These are phyloP conservation scores for Bombus balteatus DNA, from an alignment of 1,140 invertebrate species.

Conservation along the genomic window DNA sequence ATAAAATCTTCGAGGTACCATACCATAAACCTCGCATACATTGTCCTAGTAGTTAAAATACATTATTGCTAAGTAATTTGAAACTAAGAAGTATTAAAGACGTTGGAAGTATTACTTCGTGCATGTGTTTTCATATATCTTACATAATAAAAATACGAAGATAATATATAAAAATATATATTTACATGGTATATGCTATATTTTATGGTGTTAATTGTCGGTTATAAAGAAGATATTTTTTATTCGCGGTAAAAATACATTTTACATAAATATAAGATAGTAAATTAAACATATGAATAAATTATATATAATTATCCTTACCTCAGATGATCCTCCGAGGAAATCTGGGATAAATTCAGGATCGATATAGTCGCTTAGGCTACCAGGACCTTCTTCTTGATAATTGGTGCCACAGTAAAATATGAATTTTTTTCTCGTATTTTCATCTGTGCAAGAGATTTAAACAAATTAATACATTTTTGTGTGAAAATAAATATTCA, in stretches of 20 bases:
- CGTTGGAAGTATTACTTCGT: neutral
- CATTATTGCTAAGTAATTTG: constrained; percentile 47
- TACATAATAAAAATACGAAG: neutral
- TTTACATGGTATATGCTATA: neutral
- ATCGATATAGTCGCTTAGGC: constrained; percentile 93
- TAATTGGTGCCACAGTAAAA: constrained; percentile 96
- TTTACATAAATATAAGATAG: neutral
- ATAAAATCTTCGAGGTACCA: constrained; percentile 81
- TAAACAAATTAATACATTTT: constrained; percentile 56
- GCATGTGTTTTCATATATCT: neutral
- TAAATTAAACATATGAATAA: neutral
- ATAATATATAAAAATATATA: neutral
- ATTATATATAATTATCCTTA: constrained; percentile 76
- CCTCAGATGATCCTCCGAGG: constrained; percentile 93
- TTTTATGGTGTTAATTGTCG: neutral
- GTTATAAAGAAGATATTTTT: neutral
- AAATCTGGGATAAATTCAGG: constrained; percentile 95
- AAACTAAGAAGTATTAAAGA: neutral
- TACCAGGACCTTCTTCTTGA: constrained; percentile 87
- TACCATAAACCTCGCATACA: constrained; percentile 78
- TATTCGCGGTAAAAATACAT: constrained; percentile 3
- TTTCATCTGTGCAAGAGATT: constrained; percentile 88
- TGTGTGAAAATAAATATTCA: neutral
- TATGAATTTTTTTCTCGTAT: constrained; percentile 96
- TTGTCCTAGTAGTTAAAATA: constrained; percentile 73